Base-by-base conservation (phyloP, 2,113 vertebrate species). In the Lycaon pictus region DNA sequence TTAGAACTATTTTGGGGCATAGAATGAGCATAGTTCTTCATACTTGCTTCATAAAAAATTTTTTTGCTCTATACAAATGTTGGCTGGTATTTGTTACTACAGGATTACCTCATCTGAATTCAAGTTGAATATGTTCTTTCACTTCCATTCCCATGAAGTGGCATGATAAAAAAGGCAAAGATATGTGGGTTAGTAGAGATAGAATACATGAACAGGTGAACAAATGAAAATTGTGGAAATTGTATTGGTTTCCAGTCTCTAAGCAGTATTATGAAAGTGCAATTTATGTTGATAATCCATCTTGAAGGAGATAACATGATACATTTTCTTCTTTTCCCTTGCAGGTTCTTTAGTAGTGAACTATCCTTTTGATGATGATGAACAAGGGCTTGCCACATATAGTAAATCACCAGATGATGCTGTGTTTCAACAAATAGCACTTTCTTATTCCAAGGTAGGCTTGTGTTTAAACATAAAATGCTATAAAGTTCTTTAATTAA, bases 271-370 rank as follows among this genome's bases (percentile, higher is more conserved):
- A 3, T 84, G 29, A 85, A 95, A 96, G 55, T 19, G 90, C 79
- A 60, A 58, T 92, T 93, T 90, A 72, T 43, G 48, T 96, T 94
- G 82, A 17, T 67, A 51, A 65, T 62, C 10, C 25, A 51, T 90
- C 58, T 93, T 93, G 60, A 95, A 87, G 84, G 11, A 77, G 43
- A 76, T 84, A 85, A 74, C 74, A 63, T 97, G 48, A 56, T 89
- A 11, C 51, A 10, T 91, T 90, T 94, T 95, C 72, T 48, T 98
- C 62, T 72, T 65, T 97, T 98, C 93, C 71, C 65, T 96, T 90
- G 76, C 95, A 99, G 99, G 99, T 93, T 99, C 99, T 94, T 97
- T 99, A 98, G 99, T 99, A 77, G 99, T 99, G 91, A 99, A 99
- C 98, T 99, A 99, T 95, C 99, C 99, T 55, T 99, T 98, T 51